Conservation (phyloP, 2,113 vertebrate species). For the Indicator indicator region DNA sequence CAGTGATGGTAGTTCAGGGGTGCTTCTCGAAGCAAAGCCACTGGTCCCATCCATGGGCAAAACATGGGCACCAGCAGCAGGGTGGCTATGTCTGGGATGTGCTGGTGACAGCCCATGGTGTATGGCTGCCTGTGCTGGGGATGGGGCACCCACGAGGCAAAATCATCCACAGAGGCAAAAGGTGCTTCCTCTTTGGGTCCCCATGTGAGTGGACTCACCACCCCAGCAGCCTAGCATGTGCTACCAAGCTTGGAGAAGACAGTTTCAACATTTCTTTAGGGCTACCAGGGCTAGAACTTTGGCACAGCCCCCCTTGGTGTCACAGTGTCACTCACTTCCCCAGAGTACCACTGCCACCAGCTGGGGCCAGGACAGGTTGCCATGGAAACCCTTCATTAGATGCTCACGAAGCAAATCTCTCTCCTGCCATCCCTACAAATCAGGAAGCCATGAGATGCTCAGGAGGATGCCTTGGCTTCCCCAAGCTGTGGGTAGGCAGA, state of each 20-base stretch:
- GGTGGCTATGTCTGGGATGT: background rate
- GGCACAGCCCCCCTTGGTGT: background rate
- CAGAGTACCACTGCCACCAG: fast-evolving
- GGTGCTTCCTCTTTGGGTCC: fast-evolving
- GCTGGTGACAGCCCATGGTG: fast-evolving
- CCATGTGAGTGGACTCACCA: background rate
- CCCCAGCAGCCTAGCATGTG: background rate
- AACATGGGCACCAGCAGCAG: background rate
- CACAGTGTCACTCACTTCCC: background rate
- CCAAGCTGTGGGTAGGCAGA: fast-evolving
- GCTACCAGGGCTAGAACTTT: background rate
- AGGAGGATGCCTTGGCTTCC: background rate
- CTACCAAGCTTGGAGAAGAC: fast-evolving
- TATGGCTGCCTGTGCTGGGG: fast-evolving
- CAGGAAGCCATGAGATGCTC: background rate
- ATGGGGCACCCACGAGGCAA: fast-evolving
- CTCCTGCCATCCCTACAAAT: background rate
- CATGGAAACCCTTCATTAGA: background rate
- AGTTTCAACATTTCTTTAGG: background rate
- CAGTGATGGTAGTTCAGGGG: fast-evolving
- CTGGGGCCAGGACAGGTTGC: background rate
- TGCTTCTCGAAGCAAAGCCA: background rate
- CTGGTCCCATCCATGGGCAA: fast-evolving
- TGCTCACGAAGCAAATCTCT: background rate
- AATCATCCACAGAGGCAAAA: fast-evolving